Base-by-base conservation (phyloP, 2,113 vertebrate genomes). In the Malurus cyaneus region DNA sequence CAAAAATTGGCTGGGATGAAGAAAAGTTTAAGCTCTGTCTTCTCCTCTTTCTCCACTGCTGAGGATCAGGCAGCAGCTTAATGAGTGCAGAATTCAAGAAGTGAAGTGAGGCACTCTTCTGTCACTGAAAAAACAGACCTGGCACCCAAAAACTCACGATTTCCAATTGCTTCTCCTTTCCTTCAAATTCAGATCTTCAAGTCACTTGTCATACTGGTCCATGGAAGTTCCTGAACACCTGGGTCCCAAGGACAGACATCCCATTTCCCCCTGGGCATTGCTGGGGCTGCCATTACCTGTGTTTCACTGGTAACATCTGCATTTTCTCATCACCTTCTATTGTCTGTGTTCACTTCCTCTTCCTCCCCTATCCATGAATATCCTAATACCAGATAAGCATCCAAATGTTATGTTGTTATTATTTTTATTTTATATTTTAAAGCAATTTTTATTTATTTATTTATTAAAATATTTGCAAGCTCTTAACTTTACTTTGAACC, bases 291-390 rank as follows among this genome's bases (percentile, higher is more conserved):
- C 0, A 0, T 49, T 34, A 36, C 31, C 42, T 57, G 42, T 34
- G 20, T 57, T 64, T 65, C 80, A 20, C 59, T 57, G 34, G 44
- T 16, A 50, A 46, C 34, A 32, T 56, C 61, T 32, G 2, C 1
- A 0, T 70, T 70, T 57, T 76, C 32, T 52, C 19, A 7, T 47
- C 31, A 6, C 12, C 20, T 60, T 64, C 64, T 28, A 8, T 12
- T 26, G 17, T 26, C 73, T 7, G 1, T 0, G 0, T 28, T 34
- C 31, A 49, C 11, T 36, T 56, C 20, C 17, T 80, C 57, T 49
- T 79, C 50, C 16, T 49, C 14, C 49, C 4, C 1, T 20, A 26
- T 42, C 14, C 34, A 21, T 14, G 42, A 65, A 12, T 36, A 49
- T 12, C 12, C 18, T 56, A 65, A 32, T 42, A 65, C 13, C 42